Evolutionary conservation across 2,888 invertebrate genomes (phyloP).

Genomic region (Parnassius mnemosyne): DNA sequence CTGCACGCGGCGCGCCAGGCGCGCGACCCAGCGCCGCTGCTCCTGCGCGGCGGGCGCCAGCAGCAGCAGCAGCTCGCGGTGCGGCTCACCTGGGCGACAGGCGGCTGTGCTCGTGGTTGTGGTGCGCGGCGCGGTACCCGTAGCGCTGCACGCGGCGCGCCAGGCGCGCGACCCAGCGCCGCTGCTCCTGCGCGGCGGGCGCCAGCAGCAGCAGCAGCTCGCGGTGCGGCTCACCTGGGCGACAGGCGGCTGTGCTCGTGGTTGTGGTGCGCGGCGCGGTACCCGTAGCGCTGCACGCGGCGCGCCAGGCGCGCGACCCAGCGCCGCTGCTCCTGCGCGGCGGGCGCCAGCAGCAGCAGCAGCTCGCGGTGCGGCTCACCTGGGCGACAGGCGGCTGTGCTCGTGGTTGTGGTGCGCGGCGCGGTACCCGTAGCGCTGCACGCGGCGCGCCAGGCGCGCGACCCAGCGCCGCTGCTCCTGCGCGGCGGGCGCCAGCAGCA

Average conservation of each 20-base stretch:
- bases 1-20: conserved; percentile 94
- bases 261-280: conserved; percentile 42
- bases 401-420: conserved; percentile 55
- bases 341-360: conserved; percentile 89
- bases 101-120: conserved; percentile 80
- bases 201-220: not conserved
- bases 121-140: conserved; percentile 95
- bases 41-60: conserved; percentile 84
- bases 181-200: conserved; percentile 88
- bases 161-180: conserved; percentile 94
- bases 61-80: conserved; percentile 96
- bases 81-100: conserved; percentile 94
- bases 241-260: conserved; percentile 74
- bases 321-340: conserved; percentile 87
- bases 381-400: conserved; percentile 93
- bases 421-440: conserved; percentile 57
- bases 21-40: conserved; percentile 95
- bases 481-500: no score
- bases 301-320: conserved; percentile 96
- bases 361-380: conserved; percentile 96
- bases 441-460: conserved; percentile 37
- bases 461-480: no score
- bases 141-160: conserved; percentile 95
- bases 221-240: conserved; percentile 35
- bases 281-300: conserved; percentile 90